Base-by-base conservation (phyloP, 2,113 vertebrate genomes). In the Clarias batrachus region DNA sequence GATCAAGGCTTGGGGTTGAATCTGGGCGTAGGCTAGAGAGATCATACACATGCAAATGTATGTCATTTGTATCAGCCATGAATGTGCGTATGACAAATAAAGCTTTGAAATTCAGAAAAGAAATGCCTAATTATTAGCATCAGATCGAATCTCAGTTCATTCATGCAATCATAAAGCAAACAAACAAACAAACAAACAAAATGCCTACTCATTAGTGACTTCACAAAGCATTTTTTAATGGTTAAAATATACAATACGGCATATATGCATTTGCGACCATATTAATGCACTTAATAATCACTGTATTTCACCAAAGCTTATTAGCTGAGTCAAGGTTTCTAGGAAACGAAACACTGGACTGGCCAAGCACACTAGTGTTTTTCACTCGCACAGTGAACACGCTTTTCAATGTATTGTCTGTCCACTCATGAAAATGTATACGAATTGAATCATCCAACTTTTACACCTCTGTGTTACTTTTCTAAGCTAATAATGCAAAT, bases 1-100 rank as follows among this genome's bases (percentile, higher is more conserved):
- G n/a, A 97, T 93, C 91, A 98, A 93, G 82, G 96, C 96, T 71
- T 97, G 96, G 0, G 96, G 94, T 92, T 97, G 97, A 77, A 97
- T 96, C 17, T 96, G 96, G 16, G 97, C 88, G 33, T 97, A 98
- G 0, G 96, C 97, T 99, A 93, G 41, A 91, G 9, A 93, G 27
- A 91, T 89, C 52, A 73, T 52, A 83, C 23, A 87, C 17, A 86
- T 33, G 52, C 19, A 84, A 27, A 87, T 57, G 74, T 79, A 79
- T 33, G 3, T 80, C 23, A 57, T 30, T 78, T 59, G 48, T 27
- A 78, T 27, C 14, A 57, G 13, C 1, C 21, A 41, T 3, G 17
- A 21, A 37, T 48, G 70, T 10, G 19, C 33, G 57, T 30, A n/a
- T 78, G n/a, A 57, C 76, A 59, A 78, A 78, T 78, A 54, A 79